phyloP scores from a whole-genome alignment of 1,140 invertebrate genomes.

The Aphaenogaster ashmeadi region DNA sequence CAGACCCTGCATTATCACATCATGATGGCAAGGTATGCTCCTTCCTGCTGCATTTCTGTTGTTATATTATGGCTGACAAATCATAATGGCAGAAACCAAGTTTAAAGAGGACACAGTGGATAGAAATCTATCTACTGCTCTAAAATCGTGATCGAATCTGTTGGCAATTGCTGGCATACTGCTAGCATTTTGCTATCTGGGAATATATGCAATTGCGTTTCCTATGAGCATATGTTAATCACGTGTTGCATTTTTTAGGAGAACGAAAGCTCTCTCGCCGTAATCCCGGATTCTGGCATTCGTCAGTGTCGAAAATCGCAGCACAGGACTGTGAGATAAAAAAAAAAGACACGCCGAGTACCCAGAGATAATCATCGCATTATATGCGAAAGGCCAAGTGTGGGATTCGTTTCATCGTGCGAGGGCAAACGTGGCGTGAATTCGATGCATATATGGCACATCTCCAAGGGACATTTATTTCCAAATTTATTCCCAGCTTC shows the following conservation, averaged over 20 bases:
- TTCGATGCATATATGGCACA: constrained; percentile 19
- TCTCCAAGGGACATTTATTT: neutral
- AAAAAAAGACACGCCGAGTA: neutral
- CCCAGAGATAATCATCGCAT: constrained; percentile 2
- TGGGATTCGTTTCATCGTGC: neutral
- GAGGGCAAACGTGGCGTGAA: neutral
- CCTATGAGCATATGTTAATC: neutral
- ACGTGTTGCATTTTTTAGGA: constrained; percentile 12
- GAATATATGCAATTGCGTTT: neutral
- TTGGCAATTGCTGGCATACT: no score
- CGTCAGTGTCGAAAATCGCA: neutral
- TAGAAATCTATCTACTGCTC: no score
- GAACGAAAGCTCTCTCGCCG: neutral
- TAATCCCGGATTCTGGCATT: neutral
- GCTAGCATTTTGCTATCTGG: no score
- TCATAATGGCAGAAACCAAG: no score
- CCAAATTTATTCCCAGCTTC: neutral
- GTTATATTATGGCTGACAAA: no score
- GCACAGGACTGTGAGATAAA: neutral
- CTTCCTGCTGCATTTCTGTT: no score
- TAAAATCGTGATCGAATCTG: no score
- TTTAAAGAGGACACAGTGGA: no score
- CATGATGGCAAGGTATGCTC: no score
- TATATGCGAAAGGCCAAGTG: neutral
- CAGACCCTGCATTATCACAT: no score